A percentile compares a stretch with the other conserved stretches of the same genome.
These are phyloP conservation scores for Smittia aterrima DNA, from an alignment of 2,888 invertebrate genomes.

Conservation along the genomic window DNA sequence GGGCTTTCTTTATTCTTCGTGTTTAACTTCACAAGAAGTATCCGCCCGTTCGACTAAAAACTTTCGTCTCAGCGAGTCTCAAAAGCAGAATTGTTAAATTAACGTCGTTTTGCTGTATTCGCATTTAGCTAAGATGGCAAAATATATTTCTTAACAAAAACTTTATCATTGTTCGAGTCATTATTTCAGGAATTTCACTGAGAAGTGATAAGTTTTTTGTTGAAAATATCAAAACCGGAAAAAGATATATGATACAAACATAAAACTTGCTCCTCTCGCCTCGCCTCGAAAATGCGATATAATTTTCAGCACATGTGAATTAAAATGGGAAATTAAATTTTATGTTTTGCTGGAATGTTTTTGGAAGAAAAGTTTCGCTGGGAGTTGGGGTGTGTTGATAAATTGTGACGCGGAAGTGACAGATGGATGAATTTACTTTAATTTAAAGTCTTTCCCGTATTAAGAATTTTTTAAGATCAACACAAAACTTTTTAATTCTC, in stretches of 20 bases:
- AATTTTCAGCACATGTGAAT: constrained; percentile 23
- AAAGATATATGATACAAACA: constrained; percentile 26
- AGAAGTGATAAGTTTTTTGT: constrained; percentile 28
- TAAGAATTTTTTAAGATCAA: too few species aligned
- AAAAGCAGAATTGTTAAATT: background rate
- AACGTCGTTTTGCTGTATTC: background rate
- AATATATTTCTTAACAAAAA: constrained; percentile 14
- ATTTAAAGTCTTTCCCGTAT: too few species aligned
- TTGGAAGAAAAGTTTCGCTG: background rate
- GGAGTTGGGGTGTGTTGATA: background rate
- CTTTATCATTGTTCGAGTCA: constrained; percentile 30
- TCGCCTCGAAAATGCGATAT: constrained; percentile 13
- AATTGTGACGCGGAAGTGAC: too few species aligned
- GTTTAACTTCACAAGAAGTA: background rate
- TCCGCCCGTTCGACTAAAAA: background rate
- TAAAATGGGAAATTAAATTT: constrained; percentile 27
- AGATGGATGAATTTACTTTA: too few species aligned
- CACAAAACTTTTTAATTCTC: too few species aligned
- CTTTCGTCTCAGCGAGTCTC: background rate
- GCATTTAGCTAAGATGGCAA: constrained; percentile 8
- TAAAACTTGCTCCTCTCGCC: background rate
- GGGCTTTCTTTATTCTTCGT: background rate
- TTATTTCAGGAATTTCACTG: background rate
- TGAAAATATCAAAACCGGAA: constrained; percentile 16
- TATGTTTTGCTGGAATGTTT: constrained; percentile 9